These are phyloP conservation scores for Epirrita christyi DNA, from an alignment of 2,888 invertebrate species.

Conservation along the genomic window DNA sequence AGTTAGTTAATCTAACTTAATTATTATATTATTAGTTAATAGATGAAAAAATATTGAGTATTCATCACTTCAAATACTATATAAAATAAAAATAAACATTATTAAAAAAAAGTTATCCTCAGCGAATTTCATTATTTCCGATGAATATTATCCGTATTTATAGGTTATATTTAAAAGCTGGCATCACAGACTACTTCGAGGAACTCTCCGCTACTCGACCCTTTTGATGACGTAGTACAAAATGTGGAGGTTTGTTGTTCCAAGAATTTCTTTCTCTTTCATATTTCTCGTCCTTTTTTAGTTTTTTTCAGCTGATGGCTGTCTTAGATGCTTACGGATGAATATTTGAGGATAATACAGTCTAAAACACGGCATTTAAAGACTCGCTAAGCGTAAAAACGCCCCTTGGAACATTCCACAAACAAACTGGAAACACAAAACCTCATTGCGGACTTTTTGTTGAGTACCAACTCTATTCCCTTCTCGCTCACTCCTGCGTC, in stretches of 20 bases:
- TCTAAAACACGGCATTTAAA: conserved; percentile 4
- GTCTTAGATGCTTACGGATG: background rate
- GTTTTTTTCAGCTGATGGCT: conserved; percentile 10
- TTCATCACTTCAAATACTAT: background rate
- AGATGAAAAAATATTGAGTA: background rate
- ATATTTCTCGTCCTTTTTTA: conserved; percentile 35
- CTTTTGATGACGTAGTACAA: conserved; percentile 57
- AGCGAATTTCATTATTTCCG: too few species aligned
- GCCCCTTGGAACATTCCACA: conserved; percentile 50
- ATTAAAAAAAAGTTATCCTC: background rate
- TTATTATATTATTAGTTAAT: background rate
- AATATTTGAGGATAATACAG: background rate
- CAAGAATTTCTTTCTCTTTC: conserved; percentile 60
- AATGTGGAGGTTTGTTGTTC: conserved; percentile 78
- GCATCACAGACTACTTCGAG: conserved; percentile 51
- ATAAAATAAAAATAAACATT: background rate
- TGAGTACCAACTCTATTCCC: conserved; percentile 45
- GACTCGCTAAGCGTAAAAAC: conserved; percentile 25
- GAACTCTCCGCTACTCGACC: conserved; percentile 45
- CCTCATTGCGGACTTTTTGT: conserved; percentile 61
- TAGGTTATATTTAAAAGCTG: conserved; percentile 45
- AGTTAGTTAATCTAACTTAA: background rate
- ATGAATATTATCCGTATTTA: conserved; percentile 29
- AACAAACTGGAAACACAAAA: conserved; percentile 74
- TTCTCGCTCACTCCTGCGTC: conserved; percentile 67